Evolutionary conservation across 2,113 vertebrate species (phyloP), one percentile per base, ranked within the genome.

Genomic region (Gobius niger): DNA sequence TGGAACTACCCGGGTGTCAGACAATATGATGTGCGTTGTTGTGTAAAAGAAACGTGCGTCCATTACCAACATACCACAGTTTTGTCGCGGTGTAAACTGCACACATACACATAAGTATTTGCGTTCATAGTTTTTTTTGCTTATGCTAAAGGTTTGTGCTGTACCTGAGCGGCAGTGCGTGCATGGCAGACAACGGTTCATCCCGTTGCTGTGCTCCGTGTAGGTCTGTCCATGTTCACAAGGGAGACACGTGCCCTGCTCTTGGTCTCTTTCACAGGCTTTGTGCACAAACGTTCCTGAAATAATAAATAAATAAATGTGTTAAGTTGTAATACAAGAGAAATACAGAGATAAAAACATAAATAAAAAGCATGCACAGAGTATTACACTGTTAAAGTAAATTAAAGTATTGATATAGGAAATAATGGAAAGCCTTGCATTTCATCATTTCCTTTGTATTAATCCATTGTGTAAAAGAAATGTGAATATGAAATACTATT

Each of bases 141-240:
- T n/a, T n/a, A n/a, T n/a, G n/a, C n/a, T n/a, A n/a, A n/a, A n/a
- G n/a, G n/a, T n/a, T n/a, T n/a, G n/a, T n/a, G n/a, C n/a, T n/a
- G 85, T 89, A 93, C 93, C 93, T 72, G 47, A 80, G 73, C 91
- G 91, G 56, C 93, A 93, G 73, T 88, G 89, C 2, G 87, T 92
- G 14, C 93, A 93, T 9, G 87, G 91, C 76, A 93, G 68, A 70
- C 93, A 93, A 77, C 89, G 87, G 65, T 75, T 79, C 93, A 93
- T 93, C 70, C 93, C 93, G 8, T 92, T 93, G 63, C 91, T 87
- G 72, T 93, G 93, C 67, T 92, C 93, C 0, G 93, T 92, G 87
- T 91, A 92, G 0, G 91, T 91, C 77, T 77, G 78, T n/a, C 89
- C 91, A 0, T 80, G 51, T 34, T 92, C 89, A 53, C 93, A 93